Evolutionary conservation across 2,888 invertebrate species (phyloP), one percentile per base, ranked within the genome.

Genomic region (Fragum whitleyi): DNA sequence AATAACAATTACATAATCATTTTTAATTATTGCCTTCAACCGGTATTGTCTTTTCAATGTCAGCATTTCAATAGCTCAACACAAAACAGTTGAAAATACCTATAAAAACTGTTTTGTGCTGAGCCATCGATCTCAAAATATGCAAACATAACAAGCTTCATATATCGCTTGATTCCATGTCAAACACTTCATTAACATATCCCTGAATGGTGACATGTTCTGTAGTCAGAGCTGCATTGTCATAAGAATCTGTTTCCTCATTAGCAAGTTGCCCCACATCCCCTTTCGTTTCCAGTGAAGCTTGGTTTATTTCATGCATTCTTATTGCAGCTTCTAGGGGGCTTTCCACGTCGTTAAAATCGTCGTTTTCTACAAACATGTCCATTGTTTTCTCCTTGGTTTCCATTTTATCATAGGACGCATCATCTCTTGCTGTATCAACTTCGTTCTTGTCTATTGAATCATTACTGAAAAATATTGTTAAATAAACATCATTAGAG

Each of bases 391-490:
- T 69, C 51, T 77, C 79, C 28, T 69, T 62, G 23, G 74, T 74
- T 47, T 83, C 83, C 39, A 79, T 39, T 32, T 23, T 47, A 57
- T 67, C 70, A 47, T 74, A 70, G 9, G 29, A 21, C 0, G 47
- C 26, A 0, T 71, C 74, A 21, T 67, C 36, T 23, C 72, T 21
- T 23, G 70, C 57, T 2, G 28, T 53, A n/a, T 72, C 83, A 6
- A 83, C 77, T 23, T 51, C 70, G 36, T 79, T 79, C 11, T 67
- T 32, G 62, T 83, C 83, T 2, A 83, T 65, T 3, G 81, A 82
- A 23, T 82, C 73, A n/a, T 78, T 42, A 39, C 81, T 82, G 62
- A 29, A 75, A n/a, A 75, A 26, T 47, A 47, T 36, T 36, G 3
- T 36, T 6, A 9, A 36, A 9, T 6, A 36, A 36, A 36, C 32